Percentiles rank a stretch among this genome's conserved stretches.
phyloP scores from a whole-genome alignment of 2,888 invertebrate genomes.

The Stenolophus ochropezus region DNA sequence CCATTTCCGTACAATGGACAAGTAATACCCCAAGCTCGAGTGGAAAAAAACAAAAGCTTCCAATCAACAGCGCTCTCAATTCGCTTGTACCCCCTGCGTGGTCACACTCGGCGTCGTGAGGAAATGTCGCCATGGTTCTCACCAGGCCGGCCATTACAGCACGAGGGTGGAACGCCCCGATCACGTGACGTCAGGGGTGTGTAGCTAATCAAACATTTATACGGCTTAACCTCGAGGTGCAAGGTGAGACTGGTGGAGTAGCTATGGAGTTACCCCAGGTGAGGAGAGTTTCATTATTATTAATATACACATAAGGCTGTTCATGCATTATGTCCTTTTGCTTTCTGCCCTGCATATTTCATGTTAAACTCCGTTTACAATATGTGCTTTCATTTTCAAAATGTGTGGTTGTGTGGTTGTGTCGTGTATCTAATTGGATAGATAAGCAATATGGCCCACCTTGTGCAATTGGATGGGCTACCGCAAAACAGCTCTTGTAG shows the following conservation, averaged over 20 bases:
- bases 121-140: conserved; percentile 4
- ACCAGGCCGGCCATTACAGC: conserved; percentile 5
- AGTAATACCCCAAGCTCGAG: not conserved
- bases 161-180: conserved; percentile 28
- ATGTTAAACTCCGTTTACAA: too few relatives aligned
- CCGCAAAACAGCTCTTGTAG: too few relatives aligned
- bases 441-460: too few relatives aligned
- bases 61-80: not conserved
- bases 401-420: too few relatives aligned
- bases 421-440: too few relatives aligned
- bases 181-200: conserved; percentile 30
- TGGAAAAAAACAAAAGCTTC: not conserved
- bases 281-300: not conserved
- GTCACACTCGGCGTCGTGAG: not conserved
- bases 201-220: conserved; percentile 52
- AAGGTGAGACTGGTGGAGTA: not conserved
- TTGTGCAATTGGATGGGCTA: too few relatives aligned
- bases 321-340: too few relatives aligned
- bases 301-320: not conserved
- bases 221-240: conserved; percentile 41
- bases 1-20: not conserved
- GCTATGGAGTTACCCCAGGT: conserved; percentile 17
- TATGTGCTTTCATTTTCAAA: too few relatives aligned
- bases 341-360: too few relatives aligned
- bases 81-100: not conserved